Conservation (phyloP, 2,797 vertebrate species). For the Leptoclinus maculatus region DNA sequence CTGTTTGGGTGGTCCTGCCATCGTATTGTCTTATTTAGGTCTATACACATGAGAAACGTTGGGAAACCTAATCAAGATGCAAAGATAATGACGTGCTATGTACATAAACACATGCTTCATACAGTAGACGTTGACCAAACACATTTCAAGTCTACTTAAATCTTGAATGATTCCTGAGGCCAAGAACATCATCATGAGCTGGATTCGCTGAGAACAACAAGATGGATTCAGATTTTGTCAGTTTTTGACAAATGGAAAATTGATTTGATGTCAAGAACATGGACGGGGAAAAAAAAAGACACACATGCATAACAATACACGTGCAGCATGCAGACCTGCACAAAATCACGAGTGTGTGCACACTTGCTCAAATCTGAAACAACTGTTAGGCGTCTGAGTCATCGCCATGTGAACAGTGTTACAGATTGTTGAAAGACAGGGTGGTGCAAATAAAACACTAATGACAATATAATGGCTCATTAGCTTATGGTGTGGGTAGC, state of each 20-base stretch:
- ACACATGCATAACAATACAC: constrained; percentile 17
- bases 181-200: constrained; percentile 26
- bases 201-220: constrained; percentile 14
- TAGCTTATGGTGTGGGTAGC: constrained; percentile 74
- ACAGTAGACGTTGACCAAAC: constrained; percentile 67
- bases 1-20: constrained; percentile 75
- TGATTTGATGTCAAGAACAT: constrained; percentile 41
- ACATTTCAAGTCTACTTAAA: constrained; percentile 71
- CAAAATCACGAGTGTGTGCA: constrained; percentile 5
- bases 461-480: constrained; percentile 82
- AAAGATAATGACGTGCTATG: constrained; percentile 72
- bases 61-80: constrained; percentile 73
- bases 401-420: constrained; percentile 61
- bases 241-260: constrained; percentile 49
- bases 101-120: constrained; percentile 68
- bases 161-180: constrained; percentile 46
- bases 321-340: constrained; percentile 26
- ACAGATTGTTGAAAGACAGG: constrained; percentile 71
- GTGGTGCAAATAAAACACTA: constrained; percentile 77
- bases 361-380: constrained; percentile 31
- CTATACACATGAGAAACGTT: constrained; percentile 65
- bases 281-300: background rate
- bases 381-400: constrained; percentile 65
- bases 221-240: constrained; percentile 25
- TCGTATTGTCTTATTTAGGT: constrained; percentile 61